phyloP scores from a whole-genome alignment of 2,888 invertebrate genomes.

The Ophraella communa region DNA sequence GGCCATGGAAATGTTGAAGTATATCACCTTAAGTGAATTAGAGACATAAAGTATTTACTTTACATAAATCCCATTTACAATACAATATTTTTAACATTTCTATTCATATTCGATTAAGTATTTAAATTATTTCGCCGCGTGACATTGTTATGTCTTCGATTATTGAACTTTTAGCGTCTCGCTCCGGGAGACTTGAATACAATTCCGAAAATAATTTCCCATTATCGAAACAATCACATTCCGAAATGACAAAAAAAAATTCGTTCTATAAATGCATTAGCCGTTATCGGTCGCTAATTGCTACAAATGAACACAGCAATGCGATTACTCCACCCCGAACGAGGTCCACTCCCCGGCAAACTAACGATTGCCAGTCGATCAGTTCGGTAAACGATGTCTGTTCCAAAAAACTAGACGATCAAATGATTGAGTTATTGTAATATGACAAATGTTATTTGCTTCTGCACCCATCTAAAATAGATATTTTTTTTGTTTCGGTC shows the following conservation, averaged over 20 bases:
- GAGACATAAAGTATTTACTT: too few relatives aligned
- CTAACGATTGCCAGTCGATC: slow-evolving; percentile 38
- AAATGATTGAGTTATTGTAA: slow-evolving; percentile 41
- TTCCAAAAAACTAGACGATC: slow-evolving; percentile 6
- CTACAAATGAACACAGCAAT: slow-evolving; percentile 57
- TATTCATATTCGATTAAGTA: too few relatives aligned
- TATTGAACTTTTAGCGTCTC: too few relatives aligned
- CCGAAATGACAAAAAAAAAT: slow-evolving; percentile 48
- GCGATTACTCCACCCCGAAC: slow-evolving; percentile 52
- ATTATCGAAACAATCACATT: slow-evolving; percentile 52
- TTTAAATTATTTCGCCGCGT: background rate
- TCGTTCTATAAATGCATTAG: slow-evolving; percentile 53
- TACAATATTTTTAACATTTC: too few relatives aligned
- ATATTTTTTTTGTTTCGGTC: slow-evolving; percentile 48
- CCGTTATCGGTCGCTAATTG: slow-evolving; percentile 56
- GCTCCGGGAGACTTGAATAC: slow-evolving; percentile 24
- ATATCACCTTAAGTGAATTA: too few relatives aligned
- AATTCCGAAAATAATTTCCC: slow-evolving; percentile 49
- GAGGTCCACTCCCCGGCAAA: slow-evolving; percentile 39
- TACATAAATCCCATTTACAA: too few relatives aligned
- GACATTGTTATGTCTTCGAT: background rate
- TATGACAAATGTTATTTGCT: slow-evolving; percentile 53
- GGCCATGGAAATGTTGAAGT: too few relatives aligned
- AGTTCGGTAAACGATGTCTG: background rate
- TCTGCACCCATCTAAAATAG: slow-evolving; percentile 49